These are phyloP conservation scores for Microplitis demolitor DNA, from an alignment of 1,140 invertebrate genomes.

Conservation along the genomic window DNA sequence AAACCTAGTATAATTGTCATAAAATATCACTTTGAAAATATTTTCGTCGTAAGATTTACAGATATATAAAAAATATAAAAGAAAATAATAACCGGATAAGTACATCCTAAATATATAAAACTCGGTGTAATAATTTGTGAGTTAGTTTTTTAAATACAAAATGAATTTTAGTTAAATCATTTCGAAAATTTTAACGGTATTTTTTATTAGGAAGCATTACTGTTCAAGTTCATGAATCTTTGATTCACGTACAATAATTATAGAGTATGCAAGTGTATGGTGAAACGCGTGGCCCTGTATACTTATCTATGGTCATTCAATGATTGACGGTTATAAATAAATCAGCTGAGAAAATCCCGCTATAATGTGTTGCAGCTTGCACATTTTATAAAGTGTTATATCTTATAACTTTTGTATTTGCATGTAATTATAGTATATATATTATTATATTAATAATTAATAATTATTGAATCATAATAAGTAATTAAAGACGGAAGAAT, in stretches of 20 bases:
- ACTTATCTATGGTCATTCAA: not conserved
- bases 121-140: too few relatives aligned
- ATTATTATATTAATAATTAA: too few relatives aligned
- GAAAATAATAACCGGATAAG: too few relatives aligned
- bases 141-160: not conserved
- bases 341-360: not conserved
- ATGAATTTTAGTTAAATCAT: not conserved
- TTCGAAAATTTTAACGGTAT: not conserved
- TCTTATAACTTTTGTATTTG: not conserved
- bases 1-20: too few relatives aligned
- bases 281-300: not conserved
- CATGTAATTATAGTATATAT: not conserved
- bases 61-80: too few relatives aligned
- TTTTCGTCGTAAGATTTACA: too few relatives aligned
- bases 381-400: not conserved
- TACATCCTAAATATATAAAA: too few relatives aligned
- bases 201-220: not conserved
- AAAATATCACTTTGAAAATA: too few relatives aligned
- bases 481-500: too few relatives aligned
- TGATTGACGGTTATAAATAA: constrained; percentile 1
- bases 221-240: not conserved
- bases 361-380: not conserved
- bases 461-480: too few relatives aligned
- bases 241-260: not conserved
- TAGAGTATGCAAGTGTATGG: not conserved